Evolutionary conservation across 2,888 invertebrate genomes (phyloP).

Genomic region (Sesia bembeciformis): DNA sequence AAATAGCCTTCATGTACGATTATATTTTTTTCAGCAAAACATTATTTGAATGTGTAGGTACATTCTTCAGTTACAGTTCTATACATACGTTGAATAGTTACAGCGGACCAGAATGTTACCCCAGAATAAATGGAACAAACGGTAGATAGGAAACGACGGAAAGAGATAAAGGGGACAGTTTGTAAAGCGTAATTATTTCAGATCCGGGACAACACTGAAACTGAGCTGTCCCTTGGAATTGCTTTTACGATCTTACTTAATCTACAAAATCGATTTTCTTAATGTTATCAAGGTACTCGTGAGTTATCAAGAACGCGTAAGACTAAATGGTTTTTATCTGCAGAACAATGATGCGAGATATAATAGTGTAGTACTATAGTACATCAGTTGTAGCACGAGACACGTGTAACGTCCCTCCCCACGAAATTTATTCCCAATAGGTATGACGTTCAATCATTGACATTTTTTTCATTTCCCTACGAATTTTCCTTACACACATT

Average conservation of each 20-base stretch:
- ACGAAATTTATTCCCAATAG: slow-evolving; percentile 67
- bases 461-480: slow-evolving; percentile 38
- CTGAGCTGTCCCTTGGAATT: slow-evolving; percentile 3
- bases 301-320: no score
- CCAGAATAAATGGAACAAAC: slow-evolving; percentile 41
- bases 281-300: no score
- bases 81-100: neutral
- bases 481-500: slow-evolving; percentile 22
- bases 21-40: no score
- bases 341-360: no score
- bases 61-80: no score
- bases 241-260: neutral
- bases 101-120: neutral
- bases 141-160: slow-evolving; percentile 37
- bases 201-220: slow-evolving; percentile 16
- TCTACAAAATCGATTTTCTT: neutral
- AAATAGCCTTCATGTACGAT: no score
- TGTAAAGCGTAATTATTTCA: slow-evolving; percentile 54
- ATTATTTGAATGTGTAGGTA: no score
- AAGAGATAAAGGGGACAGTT: slow-evolving; percentile 46
- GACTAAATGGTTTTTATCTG: no score
- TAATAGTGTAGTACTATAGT: no score
- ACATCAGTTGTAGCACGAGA: slow-evolving; percentile 47
- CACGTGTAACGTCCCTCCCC: slow-evolving; percentile 38
- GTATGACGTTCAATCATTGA: slow-evolving; percentile 70